phyloP scores from a whole-genome alignment of 2,113 vertebrate species.

The Hypomesus transpacificus region DNA sequence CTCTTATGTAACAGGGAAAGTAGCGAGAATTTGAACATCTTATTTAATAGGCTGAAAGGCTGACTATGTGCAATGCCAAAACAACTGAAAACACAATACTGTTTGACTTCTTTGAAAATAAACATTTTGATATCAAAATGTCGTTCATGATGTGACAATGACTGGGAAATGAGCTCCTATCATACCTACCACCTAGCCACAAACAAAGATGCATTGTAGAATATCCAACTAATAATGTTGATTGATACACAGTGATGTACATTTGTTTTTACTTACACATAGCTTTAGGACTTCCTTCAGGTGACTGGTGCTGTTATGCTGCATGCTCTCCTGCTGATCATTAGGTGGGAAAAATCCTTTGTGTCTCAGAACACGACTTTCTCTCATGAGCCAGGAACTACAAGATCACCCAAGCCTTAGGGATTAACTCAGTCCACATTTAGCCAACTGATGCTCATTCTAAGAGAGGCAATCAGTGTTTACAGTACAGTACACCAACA shows the following conservation, averaged over 20 bases:
- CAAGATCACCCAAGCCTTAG: constrained; percentile 43
- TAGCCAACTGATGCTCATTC: constrained; percentile 61
- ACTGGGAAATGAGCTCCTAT: not conserved
- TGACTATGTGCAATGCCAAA: no score
- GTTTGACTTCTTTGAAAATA: not conserved
- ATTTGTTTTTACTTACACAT: constrained; percentile 56
- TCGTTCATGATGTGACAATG: not conserved
- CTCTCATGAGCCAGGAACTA: constrained; percentile 35
- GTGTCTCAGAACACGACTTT: constrained; percentile 51
- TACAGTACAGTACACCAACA: constrained; percentile 12
- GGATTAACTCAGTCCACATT: constrained; percentile 68
- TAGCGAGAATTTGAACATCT: not conserved
- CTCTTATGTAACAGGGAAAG: constrained; percentile 50
- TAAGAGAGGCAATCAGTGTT: constrained; percentile 30
- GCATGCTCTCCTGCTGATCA: constrained; percentile 37
- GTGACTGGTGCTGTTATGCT: constrained; percentile 14
- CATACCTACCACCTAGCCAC: not conserved
- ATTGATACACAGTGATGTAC: not conserved
- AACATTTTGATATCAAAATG: not conserved
- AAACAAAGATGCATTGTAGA: not conserved
- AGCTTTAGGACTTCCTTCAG: constrained; percentile 22
- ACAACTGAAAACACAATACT: not conserved
- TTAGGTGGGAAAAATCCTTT: constrained; percentile 31
- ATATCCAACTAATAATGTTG: not conserved
- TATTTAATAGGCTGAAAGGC: no score